Conservation (phyloP, 2,888 invertebrate species). For the Eulithis testata region DNA sequence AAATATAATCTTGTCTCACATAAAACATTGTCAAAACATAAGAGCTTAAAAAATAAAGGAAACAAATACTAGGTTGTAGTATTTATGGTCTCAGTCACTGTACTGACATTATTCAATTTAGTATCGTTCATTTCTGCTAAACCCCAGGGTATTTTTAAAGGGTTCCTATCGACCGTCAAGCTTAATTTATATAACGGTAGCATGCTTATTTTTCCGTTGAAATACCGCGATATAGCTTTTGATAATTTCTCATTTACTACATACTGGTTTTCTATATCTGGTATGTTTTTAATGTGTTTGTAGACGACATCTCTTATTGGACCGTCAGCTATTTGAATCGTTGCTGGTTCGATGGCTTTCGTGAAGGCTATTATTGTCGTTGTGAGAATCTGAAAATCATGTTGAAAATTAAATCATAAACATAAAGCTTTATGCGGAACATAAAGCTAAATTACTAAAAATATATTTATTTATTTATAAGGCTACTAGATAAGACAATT, state of each 20-base stretch:
- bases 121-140: constrained; percentile 40
- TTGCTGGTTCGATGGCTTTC: constrained; percentile 46
- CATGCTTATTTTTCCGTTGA: constrained; percentile 62
- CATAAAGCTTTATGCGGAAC: no score
- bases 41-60: constrained; percentile 17
- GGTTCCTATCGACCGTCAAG: constrained; percentile 67
- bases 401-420: no score
- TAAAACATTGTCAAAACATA: not conserved
- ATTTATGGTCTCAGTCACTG: constrained; percentile 3
- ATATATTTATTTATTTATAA: no score
- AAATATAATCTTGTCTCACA: not conserved
- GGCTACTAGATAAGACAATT: no score
- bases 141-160: constrained; percentile 74
- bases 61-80: constrained; percentile 6
- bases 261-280: constrained; percentile 64
- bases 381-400: constrained; percentile 42
- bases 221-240: constrained; percentile 60
- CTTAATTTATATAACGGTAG: constrained; percentile 71
- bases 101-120: not conserved
- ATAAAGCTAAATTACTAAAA: no score
- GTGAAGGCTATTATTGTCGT: constrained; percentile 40
- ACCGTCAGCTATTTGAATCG: constrained; percentile 44
- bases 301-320: constrained; percentile 53
- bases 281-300: constrained; percentile 61
- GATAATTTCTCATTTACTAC: constrained; percentile 64